Evolutionary conservation across 2,113 vertebrate species (phyloP).

Genomic region (Probosciger aterrimus): DNA sequence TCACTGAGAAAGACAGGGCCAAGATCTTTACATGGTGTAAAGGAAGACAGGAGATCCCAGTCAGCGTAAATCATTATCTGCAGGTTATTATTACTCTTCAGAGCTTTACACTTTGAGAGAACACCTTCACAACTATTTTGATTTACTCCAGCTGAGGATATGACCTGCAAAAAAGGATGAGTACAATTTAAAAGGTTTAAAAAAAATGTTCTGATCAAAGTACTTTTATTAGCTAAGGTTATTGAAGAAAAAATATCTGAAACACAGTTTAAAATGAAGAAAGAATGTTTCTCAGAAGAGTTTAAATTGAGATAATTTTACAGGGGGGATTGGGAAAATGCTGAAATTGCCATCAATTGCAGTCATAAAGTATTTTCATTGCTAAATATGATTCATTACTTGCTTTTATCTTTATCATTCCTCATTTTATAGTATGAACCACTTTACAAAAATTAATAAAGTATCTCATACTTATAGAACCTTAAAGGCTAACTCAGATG

Average conservation of each 20-base stretch:
- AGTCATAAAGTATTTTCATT: not conserved
- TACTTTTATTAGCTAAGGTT: not conserved
- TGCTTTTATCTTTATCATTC: slow-evolving; percentile 28
- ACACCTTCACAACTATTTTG: not conserved
- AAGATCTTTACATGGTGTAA: not conserved
- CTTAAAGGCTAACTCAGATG: slow-evolving; percentile 31
- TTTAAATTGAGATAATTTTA: slow-evolving; percentile 22
- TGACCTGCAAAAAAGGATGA: not conserved
- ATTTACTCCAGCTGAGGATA: not conserved
- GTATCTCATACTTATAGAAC: not conserved
- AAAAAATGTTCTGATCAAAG: not conserved
- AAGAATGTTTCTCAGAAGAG: slow-evolving; percentile 5
- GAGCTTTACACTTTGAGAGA: not conserved
- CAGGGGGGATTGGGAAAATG: not conserved
- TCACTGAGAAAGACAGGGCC: not conserved
- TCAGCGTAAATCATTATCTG: not conserved
- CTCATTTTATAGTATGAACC: slow-evolving; percentile 2
- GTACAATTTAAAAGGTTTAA: not conserved
- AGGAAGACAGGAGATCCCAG: not conserved
- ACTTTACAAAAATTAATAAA: slow-evolving; percentile 47
- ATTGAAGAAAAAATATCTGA: not conserved
- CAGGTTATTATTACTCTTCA: not conserved
- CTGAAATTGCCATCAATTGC: not conserved
- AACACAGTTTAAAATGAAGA: not conserved
- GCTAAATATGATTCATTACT: slow-evolving; percentile 36